Percentiles rank a stretch among this genome's conserved stretches.
Evolutionary conservation across 2,113 vertebrate species (phyloP).

Genomic region (Daboia siamensis): DNA sequence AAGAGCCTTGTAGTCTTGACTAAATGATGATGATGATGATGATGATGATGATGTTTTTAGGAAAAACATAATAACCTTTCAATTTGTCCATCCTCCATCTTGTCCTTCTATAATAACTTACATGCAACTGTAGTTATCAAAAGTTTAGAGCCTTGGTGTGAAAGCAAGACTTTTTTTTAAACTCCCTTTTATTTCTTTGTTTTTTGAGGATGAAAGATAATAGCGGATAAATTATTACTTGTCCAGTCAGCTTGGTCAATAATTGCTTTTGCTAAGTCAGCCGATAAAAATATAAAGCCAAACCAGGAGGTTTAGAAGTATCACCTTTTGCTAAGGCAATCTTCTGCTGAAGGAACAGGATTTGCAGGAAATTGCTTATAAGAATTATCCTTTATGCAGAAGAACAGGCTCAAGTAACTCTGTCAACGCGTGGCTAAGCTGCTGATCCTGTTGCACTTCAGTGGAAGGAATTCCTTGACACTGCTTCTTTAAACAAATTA

Average conservation of each 20-base stretch:
- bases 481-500: slow-evolving; percentile 1
- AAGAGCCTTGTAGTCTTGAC: background rate
- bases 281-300: background rate
- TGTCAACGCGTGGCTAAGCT: background rate
- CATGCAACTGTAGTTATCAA: background rate
- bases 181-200: background rate
- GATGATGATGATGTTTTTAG: background rate
- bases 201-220: background rate
- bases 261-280: background rate
- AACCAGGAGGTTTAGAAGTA: background rate
- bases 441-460: background rate
- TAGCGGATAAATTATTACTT: background rate
- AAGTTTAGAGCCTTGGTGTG: background rate
- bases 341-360: slow-evolving; percentile 14
- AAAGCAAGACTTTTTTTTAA: background rate
- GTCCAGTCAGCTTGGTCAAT: background rate
- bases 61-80: background rate
- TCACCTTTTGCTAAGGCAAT: background rate
- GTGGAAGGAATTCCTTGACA: slow-evolving; percentile 15
- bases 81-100: background rate
- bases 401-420: slow-evolving; percentile 1
- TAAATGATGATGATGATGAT: no score
- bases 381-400: slow-evolving; percentile 5
- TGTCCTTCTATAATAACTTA: background rate
- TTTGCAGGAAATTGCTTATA: slow-evolving; percentile 24